These are phyloP conservation scores for Syngnathus rostellatus DNA, from an alignment of 2,797 vertebrate genomes.

Conservation along the genomic window DNA sequence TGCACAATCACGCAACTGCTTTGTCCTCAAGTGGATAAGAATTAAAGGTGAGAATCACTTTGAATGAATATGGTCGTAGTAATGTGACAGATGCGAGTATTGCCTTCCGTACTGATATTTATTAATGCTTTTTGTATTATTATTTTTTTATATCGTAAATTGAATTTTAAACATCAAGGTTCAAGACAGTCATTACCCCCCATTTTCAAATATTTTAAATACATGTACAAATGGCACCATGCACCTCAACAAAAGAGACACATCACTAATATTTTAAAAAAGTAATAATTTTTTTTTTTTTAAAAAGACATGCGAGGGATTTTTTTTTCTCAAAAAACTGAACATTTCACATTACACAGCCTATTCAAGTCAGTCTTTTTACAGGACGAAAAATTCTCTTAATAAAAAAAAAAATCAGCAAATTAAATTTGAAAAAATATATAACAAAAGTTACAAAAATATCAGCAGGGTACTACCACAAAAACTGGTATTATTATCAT, in stretches of 20 bases:
- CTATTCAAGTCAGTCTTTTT: slow-evolving; percentile 87
- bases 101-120: slow-evolving; percentile 40
- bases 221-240: slow-evolving; percentile 65
- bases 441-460: slow-evolving; percentile 58
- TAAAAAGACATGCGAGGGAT: slow-evolving; percentile 80
- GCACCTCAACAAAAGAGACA: slow-evolving; percentile 71
- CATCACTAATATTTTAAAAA: slow-evolving; percentile 47
- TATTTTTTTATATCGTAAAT: slow-evolving; percentile 52
- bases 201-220: slow-evolving; percentile 30
- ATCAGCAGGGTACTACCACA: slow-evolving; percentile 69
- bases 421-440: slow-evolving; percentile 12
- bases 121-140: slow-evolving; percentile 53
- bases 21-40: background rate
- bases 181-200: slow-evolving; percentile 62
- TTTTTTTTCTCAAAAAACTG: slow-evolving; percentile 25
- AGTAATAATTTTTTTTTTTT: slow-evolving; percentile 31
- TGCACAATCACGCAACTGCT: background rate
- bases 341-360: slow-evolving; percentile 85
- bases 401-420: slow-evolving; percentile 7
- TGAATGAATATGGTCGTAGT: slow-evolving; percentile 1
- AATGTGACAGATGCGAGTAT: slow-evolving; percentile 37
- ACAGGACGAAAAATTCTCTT: slow-evolving; percentile 71
- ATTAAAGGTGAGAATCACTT: background rate
- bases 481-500: slow-evolving; percentile 75
- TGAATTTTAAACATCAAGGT: slow-evolving; percentile 64